These are phyloP conservation scores for Rhyzopertha dominica DNA, from an alignment of 1,140 invertebrate genomes.

Conservation along the genomic window DNA sequence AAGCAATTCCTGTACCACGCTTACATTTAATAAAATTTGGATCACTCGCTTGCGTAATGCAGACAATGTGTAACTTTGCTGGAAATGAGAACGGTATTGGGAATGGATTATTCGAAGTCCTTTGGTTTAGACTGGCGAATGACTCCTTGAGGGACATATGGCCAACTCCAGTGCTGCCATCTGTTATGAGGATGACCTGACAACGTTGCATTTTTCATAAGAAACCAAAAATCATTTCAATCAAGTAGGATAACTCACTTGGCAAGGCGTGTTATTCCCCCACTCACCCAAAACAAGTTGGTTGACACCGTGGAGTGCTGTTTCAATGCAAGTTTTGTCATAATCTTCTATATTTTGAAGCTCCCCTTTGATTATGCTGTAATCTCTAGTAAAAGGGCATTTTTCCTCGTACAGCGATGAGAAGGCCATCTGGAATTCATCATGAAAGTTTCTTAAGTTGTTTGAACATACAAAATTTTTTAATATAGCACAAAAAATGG, in stretches of 20 bases:
- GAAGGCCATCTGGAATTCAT: conserved; percentile 44
- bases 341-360: conserved; percentile 70
- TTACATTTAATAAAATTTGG: conserved; percentile 50
- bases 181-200: conserved; percentile 69
- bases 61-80: conserved; percentile 71
- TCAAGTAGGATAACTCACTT: conserved; percentile 51
- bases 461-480: no score
- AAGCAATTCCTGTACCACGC: conserved; percentile 2
- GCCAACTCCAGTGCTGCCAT: conserved; percentile 70
- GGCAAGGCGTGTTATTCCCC: conserved; percentile 73
- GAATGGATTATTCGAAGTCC: conserved; percentile 51
- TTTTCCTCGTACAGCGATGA: conserved; percentile 53
- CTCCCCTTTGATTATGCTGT: conserved; percentile 68
- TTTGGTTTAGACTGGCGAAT: conserved; percentile 44
- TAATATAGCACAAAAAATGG: no score
- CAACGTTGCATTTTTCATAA: conserved; percentile 27
- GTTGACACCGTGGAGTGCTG: conserved; percentile 68
- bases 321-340: conserved; percentile 79
- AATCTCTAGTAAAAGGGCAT: conserved; percentile 79
- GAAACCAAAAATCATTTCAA: conserved; percentile 1
- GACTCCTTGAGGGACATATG: conserved; percentile 55
- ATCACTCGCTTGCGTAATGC: conserved; percentile 58
- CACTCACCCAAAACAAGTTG: conserved; percentile 76
- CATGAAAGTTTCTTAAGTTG: no score
- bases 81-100: conserved; percentile 74